Base-by-base conservation (phyloP, 2,797 vertebrate genomes). In the Labroides dimidiatus region DNA sequence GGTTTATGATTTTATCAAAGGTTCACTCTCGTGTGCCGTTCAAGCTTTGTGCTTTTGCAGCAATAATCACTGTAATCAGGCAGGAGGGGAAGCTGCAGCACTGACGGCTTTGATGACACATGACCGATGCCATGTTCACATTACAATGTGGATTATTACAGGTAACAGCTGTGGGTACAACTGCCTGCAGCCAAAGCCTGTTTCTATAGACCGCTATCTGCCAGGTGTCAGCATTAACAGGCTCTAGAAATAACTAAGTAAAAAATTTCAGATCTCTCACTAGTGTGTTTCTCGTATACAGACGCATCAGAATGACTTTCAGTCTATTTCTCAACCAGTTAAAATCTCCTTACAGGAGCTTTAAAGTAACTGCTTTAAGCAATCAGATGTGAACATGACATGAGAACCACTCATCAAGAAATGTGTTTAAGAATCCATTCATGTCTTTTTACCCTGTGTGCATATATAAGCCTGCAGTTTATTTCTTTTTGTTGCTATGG, bases 71-170 rank as follows among this genome's bases (percentile, higher is more conserved):
- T 79, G 15, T 59, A 67, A 41, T 43, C 52, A 43, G 6, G 63
- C 41, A 27, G 11, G 17, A 45, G 27, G 61, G 23, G 54, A 53
- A 58, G 20, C 1, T 10, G 6, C 13, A 11, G 48, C 12, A 45
- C 41, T 51, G 17, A 9, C 57, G 58, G 14, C 33, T 53, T 57
- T 17, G 37, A 24, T 61, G 52, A 57, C 37, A 45, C 56, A 76
- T 73, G 69, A 74, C 33, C 52, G 49, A 75, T 77, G 75, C 30
- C 57, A 57, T 72, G 77, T 72, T 81, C 47, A 71, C 13, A 14
- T 39, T 13, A 14, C 37, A 14, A 13, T 3, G 19, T 49, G 15
- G 5, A 21, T 53, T 16, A 24, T 17, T 10, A 23, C 27, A 54
- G 6, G 9, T 20, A 24, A 37, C 48, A 37, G 37, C 50, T 15